phyloP scores from a whole-genome alignment of 2,888 invertebrate species.

The Cheilosia grossa region DNA sequence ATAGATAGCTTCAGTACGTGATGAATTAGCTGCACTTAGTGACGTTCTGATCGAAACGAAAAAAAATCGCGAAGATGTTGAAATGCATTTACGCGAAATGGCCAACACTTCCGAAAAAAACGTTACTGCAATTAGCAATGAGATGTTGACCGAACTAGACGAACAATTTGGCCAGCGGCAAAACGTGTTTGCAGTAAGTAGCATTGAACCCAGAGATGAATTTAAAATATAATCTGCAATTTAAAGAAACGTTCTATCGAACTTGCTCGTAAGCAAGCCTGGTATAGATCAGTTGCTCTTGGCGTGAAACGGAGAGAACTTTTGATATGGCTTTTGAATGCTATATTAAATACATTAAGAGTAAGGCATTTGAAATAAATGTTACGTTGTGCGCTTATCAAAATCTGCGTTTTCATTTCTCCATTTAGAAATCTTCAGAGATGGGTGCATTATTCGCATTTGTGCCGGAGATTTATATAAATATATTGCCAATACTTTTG shows the following conservation, averaged over 20 bases:
- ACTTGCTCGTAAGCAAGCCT: constrained; percentile 87
- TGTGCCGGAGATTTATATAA: constrained; percentile 88
- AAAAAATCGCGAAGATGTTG: constrained; percentile 80
- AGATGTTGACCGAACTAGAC: constrained; percentile 80
- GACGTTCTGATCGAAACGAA: constrained; percentile 82
- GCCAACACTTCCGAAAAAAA: constrained; percentile 79
- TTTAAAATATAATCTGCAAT: background rate
- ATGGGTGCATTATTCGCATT: constrained; percentile 86
- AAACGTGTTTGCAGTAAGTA: constrained; percentile 81
- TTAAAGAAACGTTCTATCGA: constrained; percentile 84
- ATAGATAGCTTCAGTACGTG: constrained; percentile 81
- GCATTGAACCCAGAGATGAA: background rate
- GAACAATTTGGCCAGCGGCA: constrained; percentile 81
- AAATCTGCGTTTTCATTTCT: background rate
- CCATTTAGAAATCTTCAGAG: constrained; percentile 83
- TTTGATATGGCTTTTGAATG: constrained; percentile 85
- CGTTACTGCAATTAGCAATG: constrained; percentile 79
- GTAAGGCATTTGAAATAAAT: constrained; percentile 73
- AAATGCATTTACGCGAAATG: constrained; percentile 79
- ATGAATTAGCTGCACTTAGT: constrained; percentile 82
- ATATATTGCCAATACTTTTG: constrained; percentile 83
- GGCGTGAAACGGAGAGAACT: constrained; percentile 84
- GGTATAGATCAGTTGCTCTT: constrained; percentile 86
- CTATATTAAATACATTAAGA: constrained; percentile 83
- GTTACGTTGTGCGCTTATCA: background rate